Conservation (phyloP, 2,888 invertebrate genomes). For the Lepidocyrtinus sp. region DNA sequence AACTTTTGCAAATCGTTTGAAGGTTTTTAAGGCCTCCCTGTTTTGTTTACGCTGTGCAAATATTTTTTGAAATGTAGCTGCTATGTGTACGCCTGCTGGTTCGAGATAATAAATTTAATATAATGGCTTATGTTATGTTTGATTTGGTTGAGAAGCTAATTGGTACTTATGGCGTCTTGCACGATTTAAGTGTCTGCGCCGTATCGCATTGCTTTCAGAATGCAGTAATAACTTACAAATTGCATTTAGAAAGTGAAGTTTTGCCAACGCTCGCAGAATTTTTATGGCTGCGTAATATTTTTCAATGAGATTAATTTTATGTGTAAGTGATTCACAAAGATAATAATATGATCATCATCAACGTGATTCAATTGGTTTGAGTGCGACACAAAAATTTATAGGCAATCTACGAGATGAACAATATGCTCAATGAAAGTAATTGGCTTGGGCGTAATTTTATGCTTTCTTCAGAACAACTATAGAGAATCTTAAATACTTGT, state of each 20-base stretch:
- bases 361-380: neutral
- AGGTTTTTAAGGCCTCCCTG: too few species aligned
- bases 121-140: conserved; percentile 1
- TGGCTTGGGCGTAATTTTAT: neutral
- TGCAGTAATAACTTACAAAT: conserved; percentile 10
- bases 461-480: too few species aligned
- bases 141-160: neutral
- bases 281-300: neutral
- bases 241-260: conserved; percentile 32
- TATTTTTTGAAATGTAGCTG: too few species aligned
- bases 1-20: too few species aligned
- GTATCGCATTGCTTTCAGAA: too few species aligned
- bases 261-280: neutral
- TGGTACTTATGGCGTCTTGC: neutral
- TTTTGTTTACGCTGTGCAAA: too few species aligned
- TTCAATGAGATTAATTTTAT: too few species aligned
- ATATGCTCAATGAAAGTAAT: neutral
- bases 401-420: neutral
- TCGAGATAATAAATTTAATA: too few species aligned
- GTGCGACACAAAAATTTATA: neutral
- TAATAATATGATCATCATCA: neutral
- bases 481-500: too few species aligned
- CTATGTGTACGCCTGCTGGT: too few species aligned
- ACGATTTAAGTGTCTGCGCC: neutral
- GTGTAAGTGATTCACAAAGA: neutral